A percentile compares a stretch with the other conserved stretches of the same genome.
Evolutionary conservation across 2,888 invertebrate species (phyloP).

Genomic region (Eledona agricola): DNA sequence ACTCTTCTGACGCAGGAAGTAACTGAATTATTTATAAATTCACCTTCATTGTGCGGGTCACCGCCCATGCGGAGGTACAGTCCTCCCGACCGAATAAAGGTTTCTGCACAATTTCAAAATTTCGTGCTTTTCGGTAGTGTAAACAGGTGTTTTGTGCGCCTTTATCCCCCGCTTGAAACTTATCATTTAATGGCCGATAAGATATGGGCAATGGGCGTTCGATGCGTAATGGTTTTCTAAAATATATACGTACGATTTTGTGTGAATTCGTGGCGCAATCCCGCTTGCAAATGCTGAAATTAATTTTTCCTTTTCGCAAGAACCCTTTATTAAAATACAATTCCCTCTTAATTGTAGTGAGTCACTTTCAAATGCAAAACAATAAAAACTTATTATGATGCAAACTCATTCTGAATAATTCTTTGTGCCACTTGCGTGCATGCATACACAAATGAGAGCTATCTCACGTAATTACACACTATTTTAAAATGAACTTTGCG

Average conservation of each 20-base stretch:
- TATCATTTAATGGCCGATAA: too few species aligned
- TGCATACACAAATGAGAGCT: constrained; percentile 15
- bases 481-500: constrained; percentile 23
- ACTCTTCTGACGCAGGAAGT: constrained; percentile 52
- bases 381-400: constrained; percentile 32
- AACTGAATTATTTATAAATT: constrained; percentile 51
- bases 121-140: too few species aligned
- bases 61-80: constrained; percentile 36
- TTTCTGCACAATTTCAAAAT: too few species aligned
- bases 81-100: too few species aligned
- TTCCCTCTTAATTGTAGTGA: constrained; percentile 17
- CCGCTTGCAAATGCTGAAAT: too few species aligned
- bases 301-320: constrained; percentile 23
- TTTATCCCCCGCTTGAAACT: too few species aligned
- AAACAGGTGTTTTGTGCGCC: too few species aligned
- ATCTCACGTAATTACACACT: constrained; percentile 26
- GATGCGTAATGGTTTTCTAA: too few species aligned
- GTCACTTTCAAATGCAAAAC: constrained; percentile 36
- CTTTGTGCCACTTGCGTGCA: constrained; percentile 30
- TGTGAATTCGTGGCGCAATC: too few species aligned
- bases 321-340: constrained; percentile 15
- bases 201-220: too few species aligned
- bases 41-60: constrained; percentile 41
- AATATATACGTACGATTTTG: too few species aligned
- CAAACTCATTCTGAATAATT: constrained; percentile 36